A percentile compares a stretch with the other conserved stretches of the same genome.
These are phyloP conservation scores for Acestrorhynchus altus DNA, from an alignment of 2,797 vertebrate genomes.

Conservation along the genomic window DNA sequence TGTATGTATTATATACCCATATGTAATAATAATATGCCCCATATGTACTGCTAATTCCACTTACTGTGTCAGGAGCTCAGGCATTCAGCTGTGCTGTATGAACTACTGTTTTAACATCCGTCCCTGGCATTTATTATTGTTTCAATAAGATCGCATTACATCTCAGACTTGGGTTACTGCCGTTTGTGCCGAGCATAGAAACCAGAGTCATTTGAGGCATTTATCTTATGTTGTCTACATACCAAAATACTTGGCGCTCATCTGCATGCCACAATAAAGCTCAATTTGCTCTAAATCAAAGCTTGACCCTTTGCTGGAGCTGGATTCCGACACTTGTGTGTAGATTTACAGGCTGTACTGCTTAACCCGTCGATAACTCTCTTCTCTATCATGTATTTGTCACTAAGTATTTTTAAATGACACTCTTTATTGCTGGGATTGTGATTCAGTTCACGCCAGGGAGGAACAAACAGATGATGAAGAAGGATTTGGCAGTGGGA, in stretches of 20 bases:
- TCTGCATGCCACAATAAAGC: slow-evolving; percentile 19
- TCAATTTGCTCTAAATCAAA: slow-evolving; percentile 26
- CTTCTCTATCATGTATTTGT: slow-evolving; percentile 16
- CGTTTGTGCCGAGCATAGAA: slow-evolving; percentile 37
- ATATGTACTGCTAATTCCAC: slow-evolving; percentile 8
- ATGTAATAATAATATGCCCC: no score
- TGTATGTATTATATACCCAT: neutral
- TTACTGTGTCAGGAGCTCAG: slow-evolving; percentile 25
- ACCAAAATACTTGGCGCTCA: slow-evolving; percentile 28
- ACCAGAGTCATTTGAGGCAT: slow-evolving; percentile 42
- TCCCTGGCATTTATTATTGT: slow-evolving; percentile 49
- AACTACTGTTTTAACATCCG: slow-evolving; percentile 55
- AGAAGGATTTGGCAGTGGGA: no score
- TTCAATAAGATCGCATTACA: slow-evolving; percentile 51
- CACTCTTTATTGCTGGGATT: neutral
- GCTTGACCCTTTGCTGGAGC: slow-evolving; percentile 40
- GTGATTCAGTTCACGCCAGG: no score
- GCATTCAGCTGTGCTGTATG: slow-evolving; percentile 52
- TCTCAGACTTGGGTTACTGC: slow-evolving; percentile 38
- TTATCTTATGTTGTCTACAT: slow-evolving; percentile 35
- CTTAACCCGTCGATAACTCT: slow-evolving; percentile 19
- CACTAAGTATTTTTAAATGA: slow-evolving; percentile 26
- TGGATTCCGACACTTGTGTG: slow-evolving; percentile 2
- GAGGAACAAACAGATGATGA: no score
- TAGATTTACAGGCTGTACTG: neutral